These are phyloP conservation scores for Halcyon leucocephala DNA, from an alignment of 2,797 vertebrate genomes.

Conservation along the genomic window DNA sequence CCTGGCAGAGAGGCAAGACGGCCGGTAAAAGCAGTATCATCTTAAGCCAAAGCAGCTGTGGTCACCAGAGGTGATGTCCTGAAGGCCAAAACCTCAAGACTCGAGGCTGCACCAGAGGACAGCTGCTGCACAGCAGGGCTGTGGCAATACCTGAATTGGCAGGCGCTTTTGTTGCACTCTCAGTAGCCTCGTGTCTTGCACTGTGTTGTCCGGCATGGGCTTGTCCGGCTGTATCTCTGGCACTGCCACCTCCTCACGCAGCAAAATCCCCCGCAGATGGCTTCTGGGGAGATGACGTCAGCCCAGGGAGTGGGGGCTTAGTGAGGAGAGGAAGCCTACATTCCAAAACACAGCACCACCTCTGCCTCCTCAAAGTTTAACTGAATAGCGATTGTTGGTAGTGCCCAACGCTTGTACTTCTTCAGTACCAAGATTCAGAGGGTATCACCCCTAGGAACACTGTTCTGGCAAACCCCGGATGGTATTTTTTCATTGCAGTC, in stretches of 20 bases:
- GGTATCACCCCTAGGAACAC: rapidly evolving
- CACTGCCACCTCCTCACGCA: neutral
- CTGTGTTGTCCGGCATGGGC: neutral
- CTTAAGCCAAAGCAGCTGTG: neutral
- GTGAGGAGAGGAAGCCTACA: neutral
- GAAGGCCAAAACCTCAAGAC: neutral
- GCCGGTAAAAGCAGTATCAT: neutral
- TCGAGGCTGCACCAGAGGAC: neutral
- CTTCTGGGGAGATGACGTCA: neutral
- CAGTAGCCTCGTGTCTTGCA: rapidly evolving
- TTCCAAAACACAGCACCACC: neutral
- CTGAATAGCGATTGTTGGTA: rapidly evolving
- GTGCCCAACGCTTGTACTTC: rapidly evolving
- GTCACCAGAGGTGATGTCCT: neutral
- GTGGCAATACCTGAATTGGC: neutral
- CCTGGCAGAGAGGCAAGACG: neutral
- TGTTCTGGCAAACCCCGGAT: neutral
- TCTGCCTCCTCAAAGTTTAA: neutral
- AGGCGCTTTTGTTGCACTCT: neutral
- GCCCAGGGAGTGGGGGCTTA: neutral
- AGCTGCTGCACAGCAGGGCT: neutral
- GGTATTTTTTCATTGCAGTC: neutral
- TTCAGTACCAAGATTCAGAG: neutral
- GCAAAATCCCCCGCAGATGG: rapidly evolving
- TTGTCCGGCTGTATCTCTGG: neutral